Evolutionary conservation across 1,140 invertebrate species (phyloP), one percentile per base, ranked within the genome.

Genomic region (Battus philenor): DNA sequence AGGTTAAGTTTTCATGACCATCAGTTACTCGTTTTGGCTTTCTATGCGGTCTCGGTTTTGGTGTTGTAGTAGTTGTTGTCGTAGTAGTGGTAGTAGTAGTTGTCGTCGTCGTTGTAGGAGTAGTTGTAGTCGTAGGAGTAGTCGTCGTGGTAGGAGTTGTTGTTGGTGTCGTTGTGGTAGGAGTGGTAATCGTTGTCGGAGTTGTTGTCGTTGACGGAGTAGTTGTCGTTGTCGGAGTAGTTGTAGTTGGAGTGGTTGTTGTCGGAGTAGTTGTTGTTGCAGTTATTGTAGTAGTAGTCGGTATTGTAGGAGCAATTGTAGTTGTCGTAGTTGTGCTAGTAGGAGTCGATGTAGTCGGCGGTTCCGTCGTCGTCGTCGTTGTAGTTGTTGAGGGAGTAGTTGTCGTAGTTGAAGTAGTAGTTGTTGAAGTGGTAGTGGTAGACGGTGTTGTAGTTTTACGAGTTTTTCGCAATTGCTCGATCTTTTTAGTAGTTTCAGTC

Each of bases 1-100:
- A 41, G 7, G 47, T 56, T 16, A 52, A 50, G 52, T 67, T 67
- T 39, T 62, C 63, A 44, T 67, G 63, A 12, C 39, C 50, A 38
- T 67, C 63, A 16, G 41, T 43, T 7, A 22, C 5, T 53, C 7
- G 46, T 20, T 18, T 18, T 44, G 11, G 54, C 47, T 31, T 44
- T 1, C 5, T 38, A 17, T 22, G 47, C 10, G 26, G 50, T 39
- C 18, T 59, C 2, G 47, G 22, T 17, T 47, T 48, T 4, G 34
- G 43, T 5, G 48, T 53, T 16, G 51, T 34, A 2, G 59, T 18
- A 0, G 55, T 51, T 5, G 44, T 36, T 0, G 52, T 41, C 9
- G 50, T 54, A 6, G 60, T 50, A 0, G 54, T 49, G n/a, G n/a
- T n/a, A 7, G 56, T 41, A 0, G 51, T 57, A n/a, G n/a, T n/a